Evolutionary conservation across 1,140 invertebrate genomes (phyloP).

Genomic region (Hyles vespertilio): DNA sequence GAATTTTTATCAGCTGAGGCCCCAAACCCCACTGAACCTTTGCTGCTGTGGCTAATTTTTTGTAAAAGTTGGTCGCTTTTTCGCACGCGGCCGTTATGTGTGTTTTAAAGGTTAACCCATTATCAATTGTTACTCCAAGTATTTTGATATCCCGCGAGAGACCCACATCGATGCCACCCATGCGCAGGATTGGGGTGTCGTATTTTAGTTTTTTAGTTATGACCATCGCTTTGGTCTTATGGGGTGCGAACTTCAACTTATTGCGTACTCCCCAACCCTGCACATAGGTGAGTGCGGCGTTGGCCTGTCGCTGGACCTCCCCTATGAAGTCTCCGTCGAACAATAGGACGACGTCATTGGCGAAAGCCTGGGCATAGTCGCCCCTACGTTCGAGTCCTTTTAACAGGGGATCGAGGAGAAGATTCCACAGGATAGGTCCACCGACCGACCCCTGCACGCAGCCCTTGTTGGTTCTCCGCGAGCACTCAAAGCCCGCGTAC

Average conservation of each 20-base stretch:
- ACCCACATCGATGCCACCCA: conserved; percentile 6
- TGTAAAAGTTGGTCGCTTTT: conserved; percentile 4
- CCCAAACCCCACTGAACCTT: conserved; percentile 9
- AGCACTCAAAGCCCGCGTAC: conserved; percentile 6
- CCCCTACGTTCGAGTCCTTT: not conserved
- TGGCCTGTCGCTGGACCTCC: conserved; percentile 4
- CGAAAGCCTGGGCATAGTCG: conserved; percentile 5
- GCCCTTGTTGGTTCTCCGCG: conserved; percentile 7
- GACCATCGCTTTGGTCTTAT: conserved; percentile 14
- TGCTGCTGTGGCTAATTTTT: conserved; percentile 5
- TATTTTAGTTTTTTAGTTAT: conserved; percentile 15
- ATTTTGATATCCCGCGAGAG: conserved; percentile 9
- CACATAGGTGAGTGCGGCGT: conserved; percentile 8
- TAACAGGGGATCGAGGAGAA: conserved; percentile 15
- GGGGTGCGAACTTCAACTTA: conserved; percentile 13
- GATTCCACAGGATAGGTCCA: conserved; percentile 13
- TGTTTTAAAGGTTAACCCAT: conserved; percentile 11
- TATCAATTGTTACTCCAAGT: conserved; percentile 8
- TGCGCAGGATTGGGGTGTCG: conserved; percentile 8
- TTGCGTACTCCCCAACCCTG: conserved; percentile 7
- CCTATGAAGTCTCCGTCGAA: not conserved
- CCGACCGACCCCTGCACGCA: conserved; percentile 1
- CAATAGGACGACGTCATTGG: too few species aligned
- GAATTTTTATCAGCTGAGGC: not conserved
- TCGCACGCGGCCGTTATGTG: conserved; percentile 1